Evolutionary conservation across 2,113 vertebrate species (phyloP), one percentile per base, ranked within the genome.

Genomic region (Cheirogaleus medius): DNA sequence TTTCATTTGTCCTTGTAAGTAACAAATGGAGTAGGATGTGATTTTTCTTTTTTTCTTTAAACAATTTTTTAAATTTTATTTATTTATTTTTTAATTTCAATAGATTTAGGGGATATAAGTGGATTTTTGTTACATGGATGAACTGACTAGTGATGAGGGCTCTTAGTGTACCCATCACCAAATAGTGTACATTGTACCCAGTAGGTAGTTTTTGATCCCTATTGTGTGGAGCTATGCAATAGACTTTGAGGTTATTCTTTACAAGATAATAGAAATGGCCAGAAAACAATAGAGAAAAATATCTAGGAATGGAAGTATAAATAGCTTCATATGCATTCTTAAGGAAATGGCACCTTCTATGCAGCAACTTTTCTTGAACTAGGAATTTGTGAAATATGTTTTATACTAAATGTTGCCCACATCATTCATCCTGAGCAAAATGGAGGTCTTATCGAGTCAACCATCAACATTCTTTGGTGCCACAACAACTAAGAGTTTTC

Each of bases 1-100:
- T 90, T 93, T 96, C 15, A 42, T 87, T 77, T 95, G 42, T 82
- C 76, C 12, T 94, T 92, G 13, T 71, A 5, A 21, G 37, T 85
- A 81, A 44, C n/a, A 91, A 96, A 74, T 74, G 20, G 17, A 89
- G 32, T 71, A 92, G 63, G 29, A 54, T 85, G 12, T 92, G 21
- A 56, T 18, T 37, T 52, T 91, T 81, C 25, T 80, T 77, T 9
- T 44, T 47, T 32, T 29, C 25, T 63, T 25, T 27, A 63, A 63
- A 63, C 10, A 63, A 63, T 63, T 63, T 27, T 63, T 63, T 5
- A 63, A 63, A 63, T 63, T 27, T 60, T 60, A 60, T 60, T 12
- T 60, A 60, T 11, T 60, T 60, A 60, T 27, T 60, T 63, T 63
- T 63, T 27, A 27, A 63, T 63, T 63, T 25, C 58, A 27, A 27